Evolutionary conservation across 2,888 invertebrate genomes (phyloP), one percentile per base, ranked within the genome.

Genomic region (Hirtodrosophila cameraria): DNA sequence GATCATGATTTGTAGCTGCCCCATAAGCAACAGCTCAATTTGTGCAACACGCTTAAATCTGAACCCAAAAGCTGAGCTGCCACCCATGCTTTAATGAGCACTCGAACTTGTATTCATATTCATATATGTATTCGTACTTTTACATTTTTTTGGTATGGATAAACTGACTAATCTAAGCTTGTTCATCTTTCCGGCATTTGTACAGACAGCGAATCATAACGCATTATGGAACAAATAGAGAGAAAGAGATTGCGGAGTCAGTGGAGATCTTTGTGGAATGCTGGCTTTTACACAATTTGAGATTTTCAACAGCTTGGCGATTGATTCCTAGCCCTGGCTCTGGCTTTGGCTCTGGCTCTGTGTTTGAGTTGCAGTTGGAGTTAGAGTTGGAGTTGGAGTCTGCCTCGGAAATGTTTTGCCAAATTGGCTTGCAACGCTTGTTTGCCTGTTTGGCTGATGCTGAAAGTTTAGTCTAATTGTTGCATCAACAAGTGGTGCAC

Each of bases 291-390:
- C 68, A 79, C 79, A 80, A 80, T 82, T 86, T 82, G 57, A 63
- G 50, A 86, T 83, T 84, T 84, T 84, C 70, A 86, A 81, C 81
- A 81, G 80, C 84, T 81, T 81, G 77, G 46, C 84, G 86, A 81
- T 86, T 81, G 84, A 86, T 81, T 81, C 66, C 70, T 68, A 63
- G 55, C 65, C 67, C 65, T 68, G 76, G 62, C 53, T 57, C 13
- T 50, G 30, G 18, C 45, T 39, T 12, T 30, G 13, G 28, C 31
- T 41, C 2, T 16, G 30, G 8, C 31, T 39, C n/a, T 16, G 28
- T 16, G 48, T 39, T 30, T 52, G 50, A 28, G 12, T 70, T n/a
- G n/a, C n/a, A n/a, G n/a, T n/a, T n/a, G n/a, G n/a, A n/a, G n/a
- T n/a, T n/a, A n/a, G n/a, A n/a, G n/a, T n/a, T n/a, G 20, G 28